Evolutionary conservation across 2,113 vertebrate genomes (phyloP).

Genomic region (Galemys pyrenaicus): DNA sequence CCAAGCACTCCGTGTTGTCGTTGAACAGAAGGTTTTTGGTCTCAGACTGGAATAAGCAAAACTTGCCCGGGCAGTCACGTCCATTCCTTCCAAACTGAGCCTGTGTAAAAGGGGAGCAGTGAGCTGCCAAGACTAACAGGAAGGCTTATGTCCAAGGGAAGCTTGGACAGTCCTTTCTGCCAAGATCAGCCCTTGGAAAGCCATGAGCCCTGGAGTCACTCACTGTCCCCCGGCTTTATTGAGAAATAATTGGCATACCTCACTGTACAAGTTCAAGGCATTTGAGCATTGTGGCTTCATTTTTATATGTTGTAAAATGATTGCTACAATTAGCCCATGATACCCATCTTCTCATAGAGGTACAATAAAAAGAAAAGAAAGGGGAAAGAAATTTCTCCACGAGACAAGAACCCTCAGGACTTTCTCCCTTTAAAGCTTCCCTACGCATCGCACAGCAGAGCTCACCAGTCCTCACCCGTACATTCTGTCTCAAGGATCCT

Average conservation of each 20-base stretch:
- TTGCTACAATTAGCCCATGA: not conserved
- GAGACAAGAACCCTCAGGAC: not conserved
- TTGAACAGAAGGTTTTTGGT: slow-evolving; percentile 85
- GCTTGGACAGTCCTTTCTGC: not conserved
- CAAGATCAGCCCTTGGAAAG: not conserved
- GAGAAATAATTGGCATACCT: not conserved
- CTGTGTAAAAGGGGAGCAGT: slow-evolving; percentile 60
- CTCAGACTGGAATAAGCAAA: slow-evolving; percentile 82
- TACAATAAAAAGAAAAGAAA: not conserved
- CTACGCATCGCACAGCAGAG: not conserved
- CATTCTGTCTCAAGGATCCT: too few relatives aligned
- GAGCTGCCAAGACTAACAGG: too few relatives aligned
- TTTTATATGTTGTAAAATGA: not conserved
- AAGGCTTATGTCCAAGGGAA: fast-evolving
- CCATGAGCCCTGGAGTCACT: not conserved
- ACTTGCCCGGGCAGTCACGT: not conserved
- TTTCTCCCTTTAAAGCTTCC: not conserved
- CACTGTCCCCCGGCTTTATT: not conserved
- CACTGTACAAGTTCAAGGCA: not conserved
- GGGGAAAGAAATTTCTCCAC: not conserved
- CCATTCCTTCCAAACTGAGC: slow-evolving; percentile 76
- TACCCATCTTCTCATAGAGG: not conserved
- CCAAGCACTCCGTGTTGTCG: slow-evolving; percentile 84
- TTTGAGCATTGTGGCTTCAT: not conserved
- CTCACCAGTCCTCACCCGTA: not conserved